A percentile compares a stretch with the other conserved stretches of the same genome.
These are phyloP conservation scores for Trichosurus vulpecula DNA, from an alignment of 2,797 vertebrate genomes.

Conservation along the genomic window DNA sequence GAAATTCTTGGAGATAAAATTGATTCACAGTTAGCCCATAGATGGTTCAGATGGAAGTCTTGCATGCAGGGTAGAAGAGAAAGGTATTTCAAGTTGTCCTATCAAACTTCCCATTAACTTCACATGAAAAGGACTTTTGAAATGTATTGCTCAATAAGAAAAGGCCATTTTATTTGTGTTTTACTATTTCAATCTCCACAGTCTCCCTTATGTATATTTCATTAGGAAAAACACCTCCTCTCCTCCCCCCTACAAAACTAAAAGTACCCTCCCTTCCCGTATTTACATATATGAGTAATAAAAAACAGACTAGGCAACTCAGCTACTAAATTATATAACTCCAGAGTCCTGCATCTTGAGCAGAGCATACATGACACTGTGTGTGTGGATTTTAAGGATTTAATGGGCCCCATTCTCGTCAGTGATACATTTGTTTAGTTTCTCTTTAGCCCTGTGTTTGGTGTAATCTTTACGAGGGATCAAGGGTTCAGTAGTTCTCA, in stretches of 20 bases:
- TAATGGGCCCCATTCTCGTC: background rate
- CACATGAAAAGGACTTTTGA: background rate
- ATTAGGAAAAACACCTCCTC: background rate
- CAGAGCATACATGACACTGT: background rate
- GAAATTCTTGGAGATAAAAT: background rate
- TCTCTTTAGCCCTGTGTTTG: constrained; percentile 1
- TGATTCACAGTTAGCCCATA: background rate
- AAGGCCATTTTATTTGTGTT: constrained; percentile 7
- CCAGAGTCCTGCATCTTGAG: background rate
- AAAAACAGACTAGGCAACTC: background rate
- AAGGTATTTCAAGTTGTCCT: constrained; percentile 14
- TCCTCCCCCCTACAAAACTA: background rate
- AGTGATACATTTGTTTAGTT: background rate
- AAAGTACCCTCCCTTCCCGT: background rate
- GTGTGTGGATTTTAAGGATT: background rate
- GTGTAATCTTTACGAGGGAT: constrained; percentile 44
- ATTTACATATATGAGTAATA: background rate
- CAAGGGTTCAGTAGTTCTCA: constrained; percentile 25
- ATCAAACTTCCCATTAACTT: background rate
- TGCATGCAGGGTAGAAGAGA: background rate
- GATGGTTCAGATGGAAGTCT: constrained; percentile 14
- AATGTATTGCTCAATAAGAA: background rate
- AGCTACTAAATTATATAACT: background rate
- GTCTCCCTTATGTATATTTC: background rate
- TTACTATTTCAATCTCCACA: background rate